A percentile compares a stretch with the other conserved stretches of the same genome.
Conservation (phyloP, 2,797 vertebrate genomes). For the Sebastes kiyomatsui region DNA sequence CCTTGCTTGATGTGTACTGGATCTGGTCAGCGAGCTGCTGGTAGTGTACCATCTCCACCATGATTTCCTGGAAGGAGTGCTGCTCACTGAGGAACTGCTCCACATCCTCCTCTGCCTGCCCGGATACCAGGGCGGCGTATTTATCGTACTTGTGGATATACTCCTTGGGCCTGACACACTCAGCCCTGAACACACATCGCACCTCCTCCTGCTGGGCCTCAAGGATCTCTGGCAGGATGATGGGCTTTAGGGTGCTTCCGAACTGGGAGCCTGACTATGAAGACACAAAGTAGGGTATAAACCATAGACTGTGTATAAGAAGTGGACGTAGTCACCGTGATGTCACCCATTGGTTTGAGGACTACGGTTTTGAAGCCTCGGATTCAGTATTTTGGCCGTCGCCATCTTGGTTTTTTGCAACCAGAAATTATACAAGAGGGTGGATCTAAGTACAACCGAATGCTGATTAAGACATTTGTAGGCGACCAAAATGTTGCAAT, state of each 20-base stretch:
- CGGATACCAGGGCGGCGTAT: constrained; percentile 84
- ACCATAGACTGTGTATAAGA: background rate
- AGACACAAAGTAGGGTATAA: background rate
- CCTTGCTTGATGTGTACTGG: constrained; percentile 84
- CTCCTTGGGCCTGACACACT: constrained; percentile 80
- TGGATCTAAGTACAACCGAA: no score
- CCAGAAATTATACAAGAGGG: no score
- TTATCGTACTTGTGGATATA: constrained; percentile 86
- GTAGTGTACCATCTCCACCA: constrained; percentile 84
- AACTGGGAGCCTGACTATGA: constrained; percentile 69
- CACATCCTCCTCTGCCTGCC: constrained; percentile 83
- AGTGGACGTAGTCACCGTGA: no score
- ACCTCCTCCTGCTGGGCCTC: constrained; percentile 81
- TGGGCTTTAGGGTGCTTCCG: constrained; percentile 80
- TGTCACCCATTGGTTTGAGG: no score
- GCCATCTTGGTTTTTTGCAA: no score
- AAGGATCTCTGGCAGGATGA: constrained; percentile 86
- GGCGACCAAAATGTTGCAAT: no score
- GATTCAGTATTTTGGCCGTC: no score
- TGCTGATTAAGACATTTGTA: no score
- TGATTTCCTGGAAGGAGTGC: constrained; percentile 85
- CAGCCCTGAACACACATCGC: constrained; percentile 74
- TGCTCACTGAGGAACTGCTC: constrained; percentile 83
- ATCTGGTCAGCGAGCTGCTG: constrained; percentile 86
- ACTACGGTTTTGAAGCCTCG: no score